phyloP scores from a whole-genome alignment of 2,113 vertebrate species.

The Melospiza melodia region DNA sequence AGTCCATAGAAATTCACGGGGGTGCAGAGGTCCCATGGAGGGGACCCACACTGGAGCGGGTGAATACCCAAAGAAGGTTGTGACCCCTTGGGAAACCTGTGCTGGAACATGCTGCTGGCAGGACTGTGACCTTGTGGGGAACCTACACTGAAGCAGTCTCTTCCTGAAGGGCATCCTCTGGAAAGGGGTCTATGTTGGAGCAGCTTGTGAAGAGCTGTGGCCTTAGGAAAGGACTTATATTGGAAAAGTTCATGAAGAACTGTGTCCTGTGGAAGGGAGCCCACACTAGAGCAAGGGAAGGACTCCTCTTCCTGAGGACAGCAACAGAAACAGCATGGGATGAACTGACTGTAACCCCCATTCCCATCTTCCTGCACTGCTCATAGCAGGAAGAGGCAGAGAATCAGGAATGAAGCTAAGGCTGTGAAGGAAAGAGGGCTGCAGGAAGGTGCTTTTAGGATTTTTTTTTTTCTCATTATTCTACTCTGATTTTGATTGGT shows the following conservation, averaged over 20 bases:
- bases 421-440: not conserved
- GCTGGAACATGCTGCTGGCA: not conserved
- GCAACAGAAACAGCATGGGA: not conserved
- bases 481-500: not conserved
- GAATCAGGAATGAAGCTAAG: not conserved
- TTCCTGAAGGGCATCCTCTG: not conserved
- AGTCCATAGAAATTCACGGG: not conserved
- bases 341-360: not conserved
- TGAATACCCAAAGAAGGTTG: not conserved
- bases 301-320: not conserved
- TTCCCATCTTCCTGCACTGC: not conserved
- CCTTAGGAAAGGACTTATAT: not conserved
- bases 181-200: not conserved
- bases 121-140: not conserved
- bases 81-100: not conserved
- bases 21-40: not conserved
- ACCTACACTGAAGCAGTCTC: not conserved
- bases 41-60: not conserved
- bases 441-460: not conserved
- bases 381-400: not conserved
- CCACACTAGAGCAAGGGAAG: not conserved
- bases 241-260: fast-evolving
- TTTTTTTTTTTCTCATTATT: not conserved
- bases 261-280: not conserved
- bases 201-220: not conserved